Percentiles rank a stretch among this genome's conserved stretches.
These are phyloP conservation scores for Dastarcus helophoroides DNA, from an alignment of 2,888 invertebrate genomes.

Conservation along the genomic window DNA sequence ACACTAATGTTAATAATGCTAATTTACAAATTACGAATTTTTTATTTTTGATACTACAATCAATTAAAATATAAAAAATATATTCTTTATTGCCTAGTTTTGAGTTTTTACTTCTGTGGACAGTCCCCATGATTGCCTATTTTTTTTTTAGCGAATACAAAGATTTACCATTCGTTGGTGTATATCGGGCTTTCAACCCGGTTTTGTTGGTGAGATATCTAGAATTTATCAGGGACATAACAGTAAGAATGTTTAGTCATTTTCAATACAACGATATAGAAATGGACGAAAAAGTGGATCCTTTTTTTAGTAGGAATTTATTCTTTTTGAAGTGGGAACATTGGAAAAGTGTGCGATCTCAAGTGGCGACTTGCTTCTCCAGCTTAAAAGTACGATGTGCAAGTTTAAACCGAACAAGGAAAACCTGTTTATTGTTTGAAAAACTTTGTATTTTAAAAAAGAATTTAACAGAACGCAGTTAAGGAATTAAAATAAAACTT, in stretches of 20 bases:
- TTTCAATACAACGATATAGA: slow-evolving; percentile 1
- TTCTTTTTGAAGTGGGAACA: background rate
- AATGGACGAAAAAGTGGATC: slow-evolving; percentile 1
- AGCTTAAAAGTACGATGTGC: background rate
- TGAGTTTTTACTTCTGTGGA: too few species aligned
- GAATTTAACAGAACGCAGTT: too few species aligned
- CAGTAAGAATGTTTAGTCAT: background rate
- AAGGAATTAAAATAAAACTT: too few species aligned
- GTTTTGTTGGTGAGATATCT: slow-evolving; percentile 1
- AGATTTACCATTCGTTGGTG: background rate
- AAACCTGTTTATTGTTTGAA: too few species aligned
- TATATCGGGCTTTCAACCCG: background rate
- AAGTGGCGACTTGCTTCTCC: background rate
- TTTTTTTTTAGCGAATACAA: slow-evolving; percentile 1
- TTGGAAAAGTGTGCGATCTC: background rate
- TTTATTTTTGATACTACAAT: too few species aligned
- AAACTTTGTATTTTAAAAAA: too few species aligned
- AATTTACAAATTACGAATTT: too few species aligned
- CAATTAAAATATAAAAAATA: too few species aligned
- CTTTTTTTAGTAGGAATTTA: background rate
- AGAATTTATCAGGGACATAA: background rate
- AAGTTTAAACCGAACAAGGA: too few species aligned
- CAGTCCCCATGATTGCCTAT: too few species aligned
- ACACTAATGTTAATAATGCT: too few species aligned
- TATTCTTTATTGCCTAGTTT: too few species aligned